These are phyloP conservation scores for Papilio xuthus DNA, from an alignment of 1,140 invertebrate species.

Conservation along the genomic window DNA sequence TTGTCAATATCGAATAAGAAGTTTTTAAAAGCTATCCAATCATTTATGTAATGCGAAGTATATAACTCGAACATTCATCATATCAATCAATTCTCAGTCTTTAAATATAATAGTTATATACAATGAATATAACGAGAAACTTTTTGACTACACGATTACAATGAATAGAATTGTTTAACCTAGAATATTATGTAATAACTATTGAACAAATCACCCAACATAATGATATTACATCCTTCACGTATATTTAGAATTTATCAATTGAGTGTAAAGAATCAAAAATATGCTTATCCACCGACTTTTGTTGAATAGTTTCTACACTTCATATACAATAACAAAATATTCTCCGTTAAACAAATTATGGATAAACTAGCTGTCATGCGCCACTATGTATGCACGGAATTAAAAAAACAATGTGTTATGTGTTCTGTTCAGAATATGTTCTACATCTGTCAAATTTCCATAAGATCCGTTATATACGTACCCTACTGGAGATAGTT, in stretches of 20 bases:
- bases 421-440: no score
- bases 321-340: no score
- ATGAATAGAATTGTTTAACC: not conserved
- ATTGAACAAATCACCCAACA: not conserved
- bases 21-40: not conserved
- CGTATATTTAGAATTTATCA: not conserved
- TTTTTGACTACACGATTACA: constrained; percentile 3
- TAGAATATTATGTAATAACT: not conserved
- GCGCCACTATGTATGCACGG: no score
- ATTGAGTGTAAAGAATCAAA: not conserved
- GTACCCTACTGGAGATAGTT: no score
- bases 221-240: not conserved
- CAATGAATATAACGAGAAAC: constrained; percentile 16
- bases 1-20: not conserved
- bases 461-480: no score
- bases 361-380: no score
- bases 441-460: no score
- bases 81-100: constrained; percentile 38
- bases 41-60: constrained; percentile 2
- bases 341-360: no score
- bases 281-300: no score
- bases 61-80: not conserved
- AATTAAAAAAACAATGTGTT: no score
- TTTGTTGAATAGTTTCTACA: no score
- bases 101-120: constrained; percentile 30